Evolutionary conservation across 1,140 invertebrate species (phyloP).

Genomic region (Pseudoatta argentina): DNA sequence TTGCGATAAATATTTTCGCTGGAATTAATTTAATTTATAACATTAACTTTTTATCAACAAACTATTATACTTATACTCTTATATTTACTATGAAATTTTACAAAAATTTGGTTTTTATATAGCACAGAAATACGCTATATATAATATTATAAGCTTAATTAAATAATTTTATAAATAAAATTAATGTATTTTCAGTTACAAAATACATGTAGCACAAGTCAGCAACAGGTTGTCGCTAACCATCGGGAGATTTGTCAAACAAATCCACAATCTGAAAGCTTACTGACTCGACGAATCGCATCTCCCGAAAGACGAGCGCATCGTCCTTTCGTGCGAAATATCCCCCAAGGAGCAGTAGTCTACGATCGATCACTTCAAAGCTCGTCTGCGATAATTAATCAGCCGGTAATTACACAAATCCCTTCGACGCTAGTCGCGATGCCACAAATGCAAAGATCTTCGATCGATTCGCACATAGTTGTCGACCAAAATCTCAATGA

Average conservation of each 20-base stretch:
- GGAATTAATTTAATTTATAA: background rate
- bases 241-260: slow-evolving; percentile 42
- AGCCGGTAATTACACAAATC: background rate
- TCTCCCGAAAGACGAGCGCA: slow-evolving; percentile 57
- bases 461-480: background rate
- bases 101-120: background rate
- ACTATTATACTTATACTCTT: too few relatives aligned
- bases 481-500: background rate
- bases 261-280: slow-evolving; percentile 37
- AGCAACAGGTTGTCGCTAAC: slow-evolving; percentile 58
- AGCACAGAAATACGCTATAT: background rate
- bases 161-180: background rate
- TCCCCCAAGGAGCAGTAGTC: background rate
- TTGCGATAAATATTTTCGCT: background rate
- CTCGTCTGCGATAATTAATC: slow-evolving; percentile 9
- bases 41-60: background rate
- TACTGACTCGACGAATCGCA: slow-evolving; percentile 26
- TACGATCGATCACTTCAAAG: slow-evolving; percentile 2
- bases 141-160: background rate
- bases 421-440: background rate
- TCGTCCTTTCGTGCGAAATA: slow-evolving; percentile 69
- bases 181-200: slow-evolving; percentile 16
- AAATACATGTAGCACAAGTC: background rate
- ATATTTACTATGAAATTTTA: background rate
- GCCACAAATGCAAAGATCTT: background rate